Conservation (phyloP, 1,140 invertebrate species). For the Mizuhopecten yessoensis region DNA sequence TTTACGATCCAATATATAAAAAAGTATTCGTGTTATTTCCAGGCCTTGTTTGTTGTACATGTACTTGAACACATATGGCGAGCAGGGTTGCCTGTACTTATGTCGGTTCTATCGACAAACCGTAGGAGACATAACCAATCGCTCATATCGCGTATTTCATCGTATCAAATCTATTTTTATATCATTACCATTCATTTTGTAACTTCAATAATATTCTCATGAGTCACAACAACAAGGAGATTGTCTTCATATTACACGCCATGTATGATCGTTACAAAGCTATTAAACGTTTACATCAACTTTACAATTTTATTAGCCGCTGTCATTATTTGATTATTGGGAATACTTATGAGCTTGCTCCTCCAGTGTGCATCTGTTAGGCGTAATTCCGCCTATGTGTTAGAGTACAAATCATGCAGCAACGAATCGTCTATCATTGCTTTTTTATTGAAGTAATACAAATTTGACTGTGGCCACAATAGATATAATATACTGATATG, state of each 20-base stretch:
- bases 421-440: too few species aligned
- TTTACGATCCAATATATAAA: neutral
- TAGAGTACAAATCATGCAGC: too few species aligned
- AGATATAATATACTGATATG: too few species aligned
- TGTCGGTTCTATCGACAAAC: neutral
- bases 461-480: too few species aligned
- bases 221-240: neutral
- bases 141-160: neutral
- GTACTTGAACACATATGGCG: neutral
- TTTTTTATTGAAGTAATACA: too few species aligned
- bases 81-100: neutral
- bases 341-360: neutral
- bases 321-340: neutral
- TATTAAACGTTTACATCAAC: constrained; percentile 6
- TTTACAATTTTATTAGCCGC: neutral
- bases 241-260: neutral
- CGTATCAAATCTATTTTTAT: neutral
- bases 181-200: neutral
- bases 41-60: neutral
- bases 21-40: neutral
- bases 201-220: neutral
- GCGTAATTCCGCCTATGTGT: too few species aligned
- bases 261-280: neutral
- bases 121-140: neutral
- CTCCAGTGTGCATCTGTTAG: neutral